Percentiles rank a stretch among this genome's conserved stretches.
These are phyloP conservation scores for Desoria tigrina DNA, from an alignment of 2,888 invertebrate genomes.

Conservation along the genomic window DNA sequence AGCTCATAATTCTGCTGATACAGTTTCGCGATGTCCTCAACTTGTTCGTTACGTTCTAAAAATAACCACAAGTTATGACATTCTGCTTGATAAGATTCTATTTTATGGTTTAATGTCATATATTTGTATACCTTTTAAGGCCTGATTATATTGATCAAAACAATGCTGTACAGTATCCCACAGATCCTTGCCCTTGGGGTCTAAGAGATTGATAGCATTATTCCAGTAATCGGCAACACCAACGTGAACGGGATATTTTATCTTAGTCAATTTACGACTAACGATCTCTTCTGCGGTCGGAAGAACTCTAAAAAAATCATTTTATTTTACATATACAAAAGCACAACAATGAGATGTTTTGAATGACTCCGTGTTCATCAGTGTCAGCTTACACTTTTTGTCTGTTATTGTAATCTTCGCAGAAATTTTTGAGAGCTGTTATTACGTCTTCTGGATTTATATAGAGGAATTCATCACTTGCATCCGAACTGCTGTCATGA, in stretches of 20 bases:
- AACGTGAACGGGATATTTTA: constrained; percentile 54
- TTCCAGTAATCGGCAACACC: constrained; percentile 70
- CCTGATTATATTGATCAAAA: constrained; percentile 66
- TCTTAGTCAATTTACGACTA: constrained; percentile 32
- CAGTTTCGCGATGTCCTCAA: constrained; percentile 67
- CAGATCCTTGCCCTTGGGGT: constrained; percentile 65
- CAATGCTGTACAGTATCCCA: constrained; percentile 71
- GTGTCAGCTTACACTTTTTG: constrained; percentile 31
- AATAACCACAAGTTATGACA: not conserved
- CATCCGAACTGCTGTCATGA: constrained; percentile 25
- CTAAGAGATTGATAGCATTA: constrained; percentile 65
- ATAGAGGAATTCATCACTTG: constrained; percentile 40
- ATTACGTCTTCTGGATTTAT: constrained; percentile 47
- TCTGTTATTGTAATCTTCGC: constrained; percentile 43
- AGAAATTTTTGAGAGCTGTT: constrained; percentile 43
- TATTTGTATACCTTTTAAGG: constrained; percentile 70
- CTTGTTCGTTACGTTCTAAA: constrained; percentile 67
- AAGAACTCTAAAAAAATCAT: constrained; percentile 14
- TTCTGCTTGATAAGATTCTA: constrained; percentile 1
- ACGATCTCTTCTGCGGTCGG: constrained; percentile 43
- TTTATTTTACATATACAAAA: not conserved
- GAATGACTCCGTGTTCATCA: not conserved
- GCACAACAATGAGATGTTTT: not conserved
- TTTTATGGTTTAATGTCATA: constrained; percentile 54
- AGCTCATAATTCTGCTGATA: constrained; percentile 70